A percentile compares a stretch with the other conserved stretches of the same genome.
Evolutionary conservation across 2,888 invertebrate species (phyloP).

Genomic region (Drosophila villosipedis): DNA sequence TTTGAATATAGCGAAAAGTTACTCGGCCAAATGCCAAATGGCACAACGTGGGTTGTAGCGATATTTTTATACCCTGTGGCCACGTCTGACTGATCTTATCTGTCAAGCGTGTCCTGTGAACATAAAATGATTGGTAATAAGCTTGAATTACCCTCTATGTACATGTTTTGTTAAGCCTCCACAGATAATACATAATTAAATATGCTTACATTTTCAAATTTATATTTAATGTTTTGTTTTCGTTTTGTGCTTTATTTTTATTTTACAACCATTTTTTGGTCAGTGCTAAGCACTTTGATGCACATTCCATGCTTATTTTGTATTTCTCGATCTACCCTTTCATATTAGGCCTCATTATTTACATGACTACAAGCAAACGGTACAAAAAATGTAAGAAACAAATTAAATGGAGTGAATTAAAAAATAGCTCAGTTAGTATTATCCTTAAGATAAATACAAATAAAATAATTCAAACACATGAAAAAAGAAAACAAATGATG

Average conservation of each 20-base stretch:
- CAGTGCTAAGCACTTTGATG: background rate
- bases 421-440: too few relatives aligned
- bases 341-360: background rate
- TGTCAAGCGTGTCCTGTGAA: background rate
- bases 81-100: background rate
- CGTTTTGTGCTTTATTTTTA: background rate
- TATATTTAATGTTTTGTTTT: background rate
- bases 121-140: background rate
- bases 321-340: background rate
- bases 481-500: background rate
- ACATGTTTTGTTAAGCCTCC: background rate
- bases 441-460: background rate
- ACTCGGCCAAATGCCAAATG: constrained; percentile 9
- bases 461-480: background rate
- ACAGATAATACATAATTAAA: background rate
- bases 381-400: background rate
- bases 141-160: background rate
- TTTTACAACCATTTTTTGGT: background rate
- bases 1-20: background rate
- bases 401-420: too few relatives aligned
- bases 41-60: constrained; percentile 10
- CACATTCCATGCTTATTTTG: background rate
- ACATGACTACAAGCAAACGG: background rate
- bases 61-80: constrained; percentile 10
- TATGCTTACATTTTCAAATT: background rate